Evolutionary conservation across 1,140 invertebrate species (phyloP).

Genomic region (Heliconius eleuchia): DNA sequence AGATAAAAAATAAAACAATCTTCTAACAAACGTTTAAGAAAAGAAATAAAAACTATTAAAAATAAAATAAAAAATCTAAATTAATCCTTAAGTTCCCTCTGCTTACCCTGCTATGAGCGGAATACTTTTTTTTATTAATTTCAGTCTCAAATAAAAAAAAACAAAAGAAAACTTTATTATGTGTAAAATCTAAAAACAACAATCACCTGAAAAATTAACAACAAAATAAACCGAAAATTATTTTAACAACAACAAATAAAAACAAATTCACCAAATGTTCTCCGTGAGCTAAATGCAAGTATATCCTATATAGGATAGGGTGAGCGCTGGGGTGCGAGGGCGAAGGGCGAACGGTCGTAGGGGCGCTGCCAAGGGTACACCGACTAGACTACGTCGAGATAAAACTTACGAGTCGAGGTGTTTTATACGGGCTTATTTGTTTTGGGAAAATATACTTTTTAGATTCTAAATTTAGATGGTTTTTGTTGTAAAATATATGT

Average conservation of each 20-base stretch:
- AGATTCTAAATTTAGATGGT: neutral
- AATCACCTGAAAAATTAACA: neutral
- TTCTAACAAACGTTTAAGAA: no score
- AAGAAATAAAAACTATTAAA: no score
- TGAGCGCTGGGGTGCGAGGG: slow-evolving; percentile 37
- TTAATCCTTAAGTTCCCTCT: no score
- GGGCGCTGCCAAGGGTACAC: slow-evolving; percentile 47
- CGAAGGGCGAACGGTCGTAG: slow-evolving; percentile 50
- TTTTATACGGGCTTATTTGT: slow-evolving; percentile 11
- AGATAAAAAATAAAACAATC: no score
- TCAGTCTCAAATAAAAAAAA: no score
- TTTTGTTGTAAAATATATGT: neutral
- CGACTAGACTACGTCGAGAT: slow-evolving; percentile 32
- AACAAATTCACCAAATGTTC: neutral
- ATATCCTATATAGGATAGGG: slow-evolving; percentile 18
- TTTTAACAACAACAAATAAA: neutral
- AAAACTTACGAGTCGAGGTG: slow-evolving; percentile 24
- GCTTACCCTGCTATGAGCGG: no score
- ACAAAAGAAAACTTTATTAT: no score
- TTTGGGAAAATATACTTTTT: neutral
- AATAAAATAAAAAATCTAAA: no score
- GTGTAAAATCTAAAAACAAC: no score
- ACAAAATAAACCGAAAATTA: neutral
- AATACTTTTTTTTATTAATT: no score
- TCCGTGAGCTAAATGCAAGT: slow-evolving; percentile 33